Evolutionary conservation across 2,797 vertebrate genomes (phyloP).

Genomic region (Lepilemur septentrionalis): DNA sequence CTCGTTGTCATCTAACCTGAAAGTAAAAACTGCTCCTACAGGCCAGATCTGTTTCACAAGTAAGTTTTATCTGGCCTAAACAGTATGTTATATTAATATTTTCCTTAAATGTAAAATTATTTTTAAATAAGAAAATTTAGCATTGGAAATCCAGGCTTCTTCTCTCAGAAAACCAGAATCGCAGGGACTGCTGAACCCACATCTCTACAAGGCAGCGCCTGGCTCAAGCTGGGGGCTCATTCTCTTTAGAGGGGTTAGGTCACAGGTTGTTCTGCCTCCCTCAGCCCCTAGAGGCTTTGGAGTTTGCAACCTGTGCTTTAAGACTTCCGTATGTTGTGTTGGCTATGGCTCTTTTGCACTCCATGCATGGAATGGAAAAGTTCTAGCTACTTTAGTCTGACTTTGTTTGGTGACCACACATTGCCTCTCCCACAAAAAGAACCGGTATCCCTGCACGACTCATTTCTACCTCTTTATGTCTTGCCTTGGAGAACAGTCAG

Average conservation of each 20-base stretch:
- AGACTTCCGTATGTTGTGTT: neutral
- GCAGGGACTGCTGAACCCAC: neutral
- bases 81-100: neutral
- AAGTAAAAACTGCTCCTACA: neutral
- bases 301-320: neutral
- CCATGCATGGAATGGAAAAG: neutral
- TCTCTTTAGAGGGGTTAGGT: neutral
- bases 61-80: neutral
- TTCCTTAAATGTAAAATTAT: neutral
- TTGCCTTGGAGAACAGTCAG: neutral
- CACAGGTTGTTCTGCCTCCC: neutral
- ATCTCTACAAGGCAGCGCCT: rapidly evolving
- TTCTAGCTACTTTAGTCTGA: neutral
- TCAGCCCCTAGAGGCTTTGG: neutral
- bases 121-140: neutral
- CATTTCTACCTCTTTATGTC: neutral
- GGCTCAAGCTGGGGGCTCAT: neutral
- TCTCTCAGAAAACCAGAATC: neutral
- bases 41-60: neutral
- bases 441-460: neutral
- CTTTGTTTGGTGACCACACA: too few species aligned
- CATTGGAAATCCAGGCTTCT: neutral
- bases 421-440: neutral
- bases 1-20: neutral
- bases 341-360: neutral